These are phyloP conservation scores for Harpagoxenus sublaevis DNA, from an alignment of 2,888 invertebrate genomes.

Conservation along the genomic window DNA sequence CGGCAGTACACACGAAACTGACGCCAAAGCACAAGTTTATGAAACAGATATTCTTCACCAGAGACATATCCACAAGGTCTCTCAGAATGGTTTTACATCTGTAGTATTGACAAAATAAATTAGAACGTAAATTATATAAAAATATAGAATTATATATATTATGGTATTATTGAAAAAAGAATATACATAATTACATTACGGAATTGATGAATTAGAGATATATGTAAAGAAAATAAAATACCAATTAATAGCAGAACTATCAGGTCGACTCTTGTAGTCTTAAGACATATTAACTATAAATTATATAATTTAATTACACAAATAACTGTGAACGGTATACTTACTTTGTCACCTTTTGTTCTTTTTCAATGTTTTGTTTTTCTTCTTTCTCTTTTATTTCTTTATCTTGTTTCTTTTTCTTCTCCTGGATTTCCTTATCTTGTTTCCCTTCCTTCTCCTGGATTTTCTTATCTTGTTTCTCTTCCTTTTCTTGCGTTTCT, in stretches of 20 bases:
- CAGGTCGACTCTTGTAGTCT: background rate
- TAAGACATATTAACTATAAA: background rate
- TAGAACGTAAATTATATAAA: background rate
- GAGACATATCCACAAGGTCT: slow-evolving; percentile 81
- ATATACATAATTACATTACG: background rate
- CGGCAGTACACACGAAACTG: slow-evolving; percentile 90
- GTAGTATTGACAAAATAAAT: background rate
- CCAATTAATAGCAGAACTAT: background rate
- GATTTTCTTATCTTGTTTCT: slow-evolving; percentile 8
- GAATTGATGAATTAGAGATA: background rate
- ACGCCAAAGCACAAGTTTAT: slow-evolving; percentile 91
- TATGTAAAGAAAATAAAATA: background rate
- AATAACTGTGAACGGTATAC: background rate
- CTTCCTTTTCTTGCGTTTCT: slow-evolving; percentile 54
- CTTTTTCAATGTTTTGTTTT: slow-evolving; percentile 7
- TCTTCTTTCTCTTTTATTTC: background rate
- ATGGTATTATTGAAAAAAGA: background rate
- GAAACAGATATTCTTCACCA: slow-evolving; percentile 82
- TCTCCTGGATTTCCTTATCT: background rate
- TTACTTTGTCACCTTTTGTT: background rate
- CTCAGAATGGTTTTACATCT: slow-evolving; percentile 67
- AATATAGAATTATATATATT: background rate
- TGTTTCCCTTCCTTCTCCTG: slow-evolving; percentile 53
- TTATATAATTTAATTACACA: background rate
- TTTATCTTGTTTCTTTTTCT: slow-evolving; percentile 16